Conservation (phyloP, 2,888 invertebrate species). For the Anorthoa munda region DNA sequence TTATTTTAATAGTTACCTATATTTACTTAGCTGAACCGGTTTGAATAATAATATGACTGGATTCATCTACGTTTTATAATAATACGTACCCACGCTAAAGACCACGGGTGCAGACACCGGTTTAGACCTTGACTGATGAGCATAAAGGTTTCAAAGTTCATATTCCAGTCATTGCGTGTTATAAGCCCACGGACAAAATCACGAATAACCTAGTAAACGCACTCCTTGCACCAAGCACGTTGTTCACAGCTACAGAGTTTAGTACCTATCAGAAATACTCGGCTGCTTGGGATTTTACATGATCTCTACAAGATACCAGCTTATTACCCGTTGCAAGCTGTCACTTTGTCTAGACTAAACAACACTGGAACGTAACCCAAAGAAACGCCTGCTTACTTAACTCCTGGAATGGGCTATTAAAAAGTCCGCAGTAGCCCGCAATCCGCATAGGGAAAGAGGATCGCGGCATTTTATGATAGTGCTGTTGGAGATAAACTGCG, state of each 20-base stretch:
- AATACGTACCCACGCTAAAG: neutral
- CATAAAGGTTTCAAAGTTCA: neutral
- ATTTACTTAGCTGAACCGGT: neutral
- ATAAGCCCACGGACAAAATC: neutral
- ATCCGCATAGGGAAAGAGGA: neutral
- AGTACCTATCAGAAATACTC: neutral
- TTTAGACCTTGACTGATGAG: conserved; percentile 5
- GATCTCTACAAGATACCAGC: neutral
- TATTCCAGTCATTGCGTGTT: neutral
- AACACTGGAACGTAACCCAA: neutral
- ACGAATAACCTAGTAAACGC: neutral
- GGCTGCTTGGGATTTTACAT: neutral
- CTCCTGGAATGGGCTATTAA: neutral
- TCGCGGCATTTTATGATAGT: neutral
- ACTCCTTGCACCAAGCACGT: neutral
- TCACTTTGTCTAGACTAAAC: neutral
- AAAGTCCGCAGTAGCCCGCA: neutral
- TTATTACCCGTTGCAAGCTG: neutral
- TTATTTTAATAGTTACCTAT: neutral
- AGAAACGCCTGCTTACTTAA: neutral
- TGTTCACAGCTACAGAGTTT: neutral
- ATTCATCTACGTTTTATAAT: neutral
- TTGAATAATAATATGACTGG: neutral
- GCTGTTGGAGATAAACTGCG: neutral
- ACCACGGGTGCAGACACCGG: neutral